Evolutionary conservation across 2,113 vertebrate genomes (phyloP).

Genomic region (Sander lucioperca): DNA sequence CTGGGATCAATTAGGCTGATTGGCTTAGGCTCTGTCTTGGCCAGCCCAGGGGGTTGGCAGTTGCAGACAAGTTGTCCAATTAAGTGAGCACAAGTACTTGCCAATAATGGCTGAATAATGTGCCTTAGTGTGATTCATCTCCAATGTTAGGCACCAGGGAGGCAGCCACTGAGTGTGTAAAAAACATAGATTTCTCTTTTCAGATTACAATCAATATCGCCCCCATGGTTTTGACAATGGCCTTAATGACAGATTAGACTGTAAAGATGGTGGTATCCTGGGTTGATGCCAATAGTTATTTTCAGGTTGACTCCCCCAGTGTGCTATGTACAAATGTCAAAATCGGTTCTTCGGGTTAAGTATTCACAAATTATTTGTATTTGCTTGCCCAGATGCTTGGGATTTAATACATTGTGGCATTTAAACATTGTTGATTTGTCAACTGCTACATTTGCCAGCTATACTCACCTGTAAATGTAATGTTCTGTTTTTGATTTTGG

Average conservation of each 20-base stretch:
- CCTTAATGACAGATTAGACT: slow-evolving; percentile 64
- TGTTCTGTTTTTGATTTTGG: not conserved
- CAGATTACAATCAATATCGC: slow-evolving; percentile 70
- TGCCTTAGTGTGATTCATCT: slow-evolving; percentile 77
- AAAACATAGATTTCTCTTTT: slow-evolving; percentile 77
- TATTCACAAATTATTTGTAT: not conserved
- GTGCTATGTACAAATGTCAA: slow-evolving; percentile 58
- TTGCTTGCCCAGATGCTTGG: not conserved
- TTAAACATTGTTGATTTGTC: not conserved
- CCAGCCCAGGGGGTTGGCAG: slow-evolving; percentile 75
- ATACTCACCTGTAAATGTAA: not conserved
- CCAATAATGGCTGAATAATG: slow-evolving; percentile 84
- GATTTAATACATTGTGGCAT: slow-evolving; percentile 1
- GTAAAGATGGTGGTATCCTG: slow-evolving; percentile 65
- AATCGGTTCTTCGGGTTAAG: slow-evolving; percentile 24
- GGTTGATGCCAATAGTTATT: slow-evolving; percentile 68
- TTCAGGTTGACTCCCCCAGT: slow-evolving; percentile 29
- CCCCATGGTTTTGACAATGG: slow-evolving; percentile 69
- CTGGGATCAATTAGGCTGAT: slow-evolving; percentile 80
- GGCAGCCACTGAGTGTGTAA: slow-evolving; percentile 66
- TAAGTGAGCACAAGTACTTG: slow-evolving; percentile 78
- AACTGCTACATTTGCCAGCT: not conserved
- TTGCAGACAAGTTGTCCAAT: slow-evolving; percentile 82
- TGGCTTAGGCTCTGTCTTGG: slow-evolving; percentile 75
- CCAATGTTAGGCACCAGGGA: slow-evolving; percentile 65